Base-by-base conservation (phyloP, 2,113 vertebrate genomes). In the Plestiodon gilberti region DNA sequence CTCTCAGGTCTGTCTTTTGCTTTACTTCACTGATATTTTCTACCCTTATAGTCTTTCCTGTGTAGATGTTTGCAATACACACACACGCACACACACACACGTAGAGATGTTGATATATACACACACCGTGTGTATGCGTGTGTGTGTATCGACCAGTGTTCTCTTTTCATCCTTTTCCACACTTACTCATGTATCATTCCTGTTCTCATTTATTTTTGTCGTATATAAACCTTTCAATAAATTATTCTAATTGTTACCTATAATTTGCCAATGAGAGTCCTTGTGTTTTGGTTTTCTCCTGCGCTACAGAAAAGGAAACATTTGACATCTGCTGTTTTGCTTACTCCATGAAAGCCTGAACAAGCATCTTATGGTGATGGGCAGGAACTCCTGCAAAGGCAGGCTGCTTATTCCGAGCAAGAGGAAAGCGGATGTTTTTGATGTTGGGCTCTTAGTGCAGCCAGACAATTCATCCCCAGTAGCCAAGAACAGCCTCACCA, bases 181-280 rank as follows among this genome's bases (percentile, higher is more conserved):
- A 81, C 94, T 94, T 91, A 88, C 57, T 88, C 83, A 84, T 81
- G 61, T 89, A 92, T 43, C 30, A 85, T 93, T 75, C 90, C 90
- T 90, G 87, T 82, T 87, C 64, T 90, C 82, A 83, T 90, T 93
- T 94, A 90, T 35, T 83, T 91, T 95, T 93, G 87, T 87, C 2
- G 43, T 74, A 88, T 89, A 61, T 83, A 89, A 94, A 93, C 78
- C 89, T 93, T 90, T 94, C 65, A 94, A 94, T 95, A 92, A 96
- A 95, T 93, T 94, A 90, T 94, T 83, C 55, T 78, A 38, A 78
- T 78, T 61, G 92, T 88, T 88, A 90, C 91, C 87, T 93, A 92
- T 78, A 82, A 78, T 6, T 83, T 86, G 81, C 78, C 59, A 87
- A 52, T 43, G 43, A 90, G 59, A 87, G 86, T 89, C 87, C 78